Base-by-base conservation (phyloP, 2,888 invertebrate species). In the Pomacea canaliculata region DNA sequence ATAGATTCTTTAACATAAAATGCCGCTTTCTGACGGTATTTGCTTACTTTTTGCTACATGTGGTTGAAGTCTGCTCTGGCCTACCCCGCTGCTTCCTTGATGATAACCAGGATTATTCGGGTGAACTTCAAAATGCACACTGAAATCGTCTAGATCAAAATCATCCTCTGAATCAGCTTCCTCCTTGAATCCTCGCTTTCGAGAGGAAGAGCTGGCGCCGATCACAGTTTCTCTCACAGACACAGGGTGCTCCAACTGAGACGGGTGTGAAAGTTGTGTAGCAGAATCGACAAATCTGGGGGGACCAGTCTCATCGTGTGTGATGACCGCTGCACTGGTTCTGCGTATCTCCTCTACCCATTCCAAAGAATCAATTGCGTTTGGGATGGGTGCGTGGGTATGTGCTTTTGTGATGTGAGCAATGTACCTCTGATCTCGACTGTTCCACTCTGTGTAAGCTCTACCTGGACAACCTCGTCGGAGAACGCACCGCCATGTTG, bases 361-460 rank as follows among this genome's bases (percentile, higher is more conserved):
- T 69, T 74, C 73, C 59, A 74, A 46, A 16, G 73, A 74, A 49
- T 74, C 73, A 13, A 67, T 56, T 19, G 56, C 67, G n/a, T 74
- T 67, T 19, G 73, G 69, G 23, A 68, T 60, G 8, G 73, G 73
- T 60, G 46, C 69, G n/a, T 74, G 73, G 48, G 60, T 62, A 46
- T 74, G 73, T 46, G 59, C 73, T 18, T 74, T 67, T 7, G 73
- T 69, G 62, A 67, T 56, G 18, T 69, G 68, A 48, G 68, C 73
- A 16, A 67, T 68, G 59, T 60, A 67, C 37, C 73, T 68, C 23
- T 74, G 73, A 18, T 74, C 73, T 8, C 62, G 59, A 46, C 60
- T 68, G 62, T 68, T 60, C 73, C 73, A 74, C n/a, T 74, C 68
- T 19, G 73, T 74, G 69, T 74, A 69, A 19, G 73, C 73, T n/a